A percentile compares a stretch with the other conserved stretches of the same genome.
Conservation (phyloP, 2,797 vertebrate species). For the Karalla daura region DNA sequence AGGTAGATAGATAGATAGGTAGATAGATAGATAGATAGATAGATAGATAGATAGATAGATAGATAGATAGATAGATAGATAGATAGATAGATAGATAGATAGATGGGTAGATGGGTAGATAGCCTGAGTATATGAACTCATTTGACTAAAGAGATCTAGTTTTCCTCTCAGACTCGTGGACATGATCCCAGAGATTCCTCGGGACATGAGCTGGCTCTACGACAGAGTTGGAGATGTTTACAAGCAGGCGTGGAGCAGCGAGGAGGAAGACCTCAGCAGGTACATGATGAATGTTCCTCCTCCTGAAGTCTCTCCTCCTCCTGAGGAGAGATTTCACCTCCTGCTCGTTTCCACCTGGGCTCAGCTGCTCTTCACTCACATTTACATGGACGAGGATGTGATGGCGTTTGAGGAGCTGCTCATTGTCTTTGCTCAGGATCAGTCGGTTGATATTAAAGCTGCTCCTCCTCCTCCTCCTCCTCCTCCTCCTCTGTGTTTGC, state of each 20-base stretch:
- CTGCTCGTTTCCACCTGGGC: not conserved
- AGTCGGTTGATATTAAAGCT: not conserved
- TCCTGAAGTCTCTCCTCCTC: not conserved
- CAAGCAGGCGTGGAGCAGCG: conserved; percentile 27
- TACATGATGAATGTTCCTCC: not conserved
- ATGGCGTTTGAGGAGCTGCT: not conserved
- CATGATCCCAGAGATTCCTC: conserved; percentile 64
- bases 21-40: too few species aligned
- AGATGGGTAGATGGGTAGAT: too few species aligned
- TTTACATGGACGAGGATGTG: not conserved
- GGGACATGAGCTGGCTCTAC: conserved; percentile 61
- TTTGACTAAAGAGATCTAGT: not conserved
- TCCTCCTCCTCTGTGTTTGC: not conserved
- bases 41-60: too few species aligned
- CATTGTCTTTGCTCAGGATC: too few species aligned
- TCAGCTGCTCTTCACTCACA: not conserved
- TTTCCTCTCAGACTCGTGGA: conserved; percentile 49
- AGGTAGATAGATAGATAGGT: too few species aligned
- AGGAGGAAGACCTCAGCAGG: conserved; percentile 19
- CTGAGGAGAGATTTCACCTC: too few species aligned
- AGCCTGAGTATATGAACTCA: not conserved
- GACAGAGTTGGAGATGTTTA: conserved; percentile 38
- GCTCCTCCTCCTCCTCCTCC: not conserved
- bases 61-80: too few species aligned
- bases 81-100: too few species aligned